Base-by-base conservation (phyloP, 1,140 invertebrate species). In the Drosophila malerkotliana region DNA sequence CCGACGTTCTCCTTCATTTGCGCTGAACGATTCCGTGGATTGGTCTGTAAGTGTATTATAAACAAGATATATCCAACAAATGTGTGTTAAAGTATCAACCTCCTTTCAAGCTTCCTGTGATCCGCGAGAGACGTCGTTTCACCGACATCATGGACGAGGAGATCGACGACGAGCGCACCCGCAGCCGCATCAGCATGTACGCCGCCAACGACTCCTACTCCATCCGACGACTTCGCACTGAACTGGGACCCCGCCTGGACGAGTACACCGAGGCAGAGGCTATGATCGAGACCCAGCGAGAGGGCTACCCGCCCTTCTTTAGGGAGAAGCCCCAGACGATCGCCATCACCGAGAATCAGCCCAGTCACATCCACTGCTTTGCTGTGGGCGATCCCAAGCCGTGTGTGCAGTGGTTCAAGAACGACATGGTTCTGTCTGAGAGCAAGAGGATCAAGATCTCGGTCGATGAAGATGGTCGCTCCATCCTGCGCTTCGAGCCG, bases 141-240 rank as follows among this genome's bases (percentile, higher is more conserved):
- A 98, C 96, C 6, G 98, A 98, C 84, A 95, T 98, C 1, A 98
- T 98, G 97, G 98, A 98, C 91, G 98, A 98, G 91, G 97, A 98
- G 92, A 98, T 98, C 58, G 97, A 98, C 74, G 97, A 98, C 91
- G 97, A 98, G 91, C 93, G 96, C 15, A 90, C 90, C 0, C 95
- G 95, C 78, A 95, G 95, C 6, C 93, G 96, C 10, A 97, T 97
- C 71, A 96, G 95, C 83, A 94, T 94, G 80, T 97, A 97, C 82
- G 95, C 95, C 44, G 92, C 93, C 12, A 93, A 94, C 3, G 96
- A 97, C 64, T 94, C 93, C 15, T 94, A 93, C 72, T 95, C 94
- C 8, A 94, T 96, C 55, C 93, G 96, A 60, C 93, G 97, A 28
- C 92, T 98, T 14, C 93, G 95, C 41, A 96, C 97, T 72, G 97